phyloP scores from a whole-genome alignment of 2,797 vertebrate genomes.

The Eurystomus glaucurus region DNA sequence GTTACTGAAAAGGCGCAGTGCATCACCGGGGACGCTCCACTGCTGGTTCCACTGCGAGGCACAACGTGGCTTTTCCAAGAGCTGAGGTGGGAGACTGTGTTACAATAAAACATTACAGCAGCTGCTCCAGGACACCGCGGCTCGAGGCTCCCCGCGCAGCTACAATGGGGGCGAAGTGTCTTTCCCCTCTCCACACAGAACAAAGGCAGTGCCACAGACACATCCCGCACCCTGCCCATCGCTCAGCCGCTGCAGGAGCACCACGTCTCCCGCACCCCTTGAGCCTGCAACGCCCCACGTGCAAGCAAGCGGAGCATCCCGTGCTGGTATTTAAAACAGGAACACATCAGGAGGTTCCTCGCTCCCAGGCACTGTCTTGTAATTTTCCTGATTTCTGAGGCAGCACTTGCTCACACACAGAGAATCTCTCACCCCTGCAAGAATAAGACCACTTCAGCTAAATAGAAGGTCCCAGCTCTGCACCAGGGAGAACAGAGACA shows the following conservation, averaged over 20 bases:
- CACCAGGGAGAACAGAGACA: neutral
- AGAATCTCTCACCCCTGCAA: neutral
- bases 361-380: neutral
- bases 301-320: neutral
- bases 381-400: neutral
- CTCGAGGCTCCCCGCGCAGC: neutral
- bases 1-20: neutral
- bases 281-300: accelerated
- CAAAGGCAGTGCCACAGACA: neutral
- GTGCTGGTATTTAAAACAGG: neutral
- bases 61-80: neutral
- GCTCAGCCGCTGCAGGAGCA: accelerated
- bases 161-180: neutral
- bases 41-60: neutral
- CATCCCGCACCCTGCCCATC: accelerated
- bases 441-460: neutral
- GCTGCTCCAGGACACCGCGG: accelerated
- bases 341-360: neutral
- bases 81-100: neutral
- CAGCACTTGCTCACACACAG: neutral
- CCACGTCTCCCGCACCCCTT: neutral
- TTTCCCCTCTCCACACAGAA: neutral
- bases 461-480: neutral
- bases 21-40: neutral
- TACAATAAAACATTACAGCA: neutral